Conservation (phyloP, 2,888 invertebrate species). For the Mythimna lalbum region DNA sequence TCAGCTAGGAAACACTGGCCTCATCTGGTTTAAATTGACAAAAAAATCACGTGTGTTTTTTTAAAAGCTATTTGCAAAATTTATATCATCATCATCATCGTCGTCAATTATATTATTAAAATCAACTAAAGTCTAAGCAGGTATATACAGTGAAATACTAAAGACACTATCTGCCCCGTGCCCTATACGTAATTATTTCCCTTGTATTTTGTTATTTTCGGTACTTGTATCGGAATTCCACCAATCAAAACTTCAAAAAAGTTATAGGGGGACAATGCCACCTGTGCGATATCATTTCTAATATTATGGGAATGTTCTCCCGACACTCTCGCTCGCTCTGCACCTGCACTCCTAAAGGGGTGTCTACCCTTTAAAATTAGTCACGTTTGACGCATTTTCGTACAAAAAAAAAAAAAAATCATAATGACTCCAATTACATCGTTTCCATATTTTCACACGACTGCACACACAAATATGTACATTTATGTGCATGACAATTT, state of each 20-base stretch:
- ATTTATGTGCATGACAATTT: conserved; percentile 32
- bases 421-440: conserved; percentile 42
- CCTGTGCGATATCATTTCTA: not conserved
- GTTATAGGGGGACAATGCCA: not conserved
- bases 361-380: conserved; percentile 1
- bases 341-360: too few species aligned
- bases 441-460: conserved; percentile 52
- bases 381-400: conserved; percentile 10
- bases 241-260: not conserved
- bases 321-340: conserved; percentile 1
- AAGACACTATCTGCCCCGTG: too few species aligned
- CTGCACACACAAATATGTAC: conserved; percentile 48
- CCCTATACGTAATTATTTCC: too few species aligned
- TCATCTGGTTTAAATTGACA: too few species aligned
- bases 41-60: too few species aligned
- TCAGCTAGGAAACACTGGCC: too few species aligned
- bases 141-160: too few species aligned
- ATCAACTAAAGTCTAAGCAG: too few species aligned
- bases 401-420: not conserved
- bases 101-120: too few species aligned
- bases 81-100: too few species aligned
- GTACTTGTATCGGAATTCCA: not conserved
- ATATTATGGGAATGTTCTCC: conserved; percentile 1
- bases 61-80: too few species aligned
- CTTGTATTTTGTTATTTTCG: too few species aligned